Evolutionary conservation across 2,888 invertebrate species (phyloP), one percentile per base, ranked within the genome.

Genomic region (Hypsopygia costalis): DNA sequence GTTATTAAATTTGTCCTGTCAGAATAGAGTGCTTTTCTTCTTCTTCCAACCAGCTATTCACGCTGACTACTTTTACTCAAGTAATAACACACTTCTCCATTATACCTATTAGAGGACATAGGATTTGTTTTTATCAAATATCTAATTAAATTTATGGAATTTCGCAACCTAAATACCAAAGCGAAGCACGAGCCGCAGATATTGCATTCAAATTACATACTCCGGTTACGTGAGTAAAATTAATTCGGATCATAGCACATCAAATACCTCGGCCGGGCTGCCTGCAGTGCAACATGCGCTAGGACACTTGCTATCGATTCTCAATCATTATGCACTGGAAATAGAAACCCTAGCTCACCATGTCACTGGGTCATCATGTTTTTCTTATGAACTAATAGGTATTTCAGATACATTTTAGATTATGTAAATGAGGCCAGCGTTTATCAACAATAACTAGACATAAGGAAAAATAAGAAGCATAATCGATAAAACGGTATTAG

Each of bases 191-290:
- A 52, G 52, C 49, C 59, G 62, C 50, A 58, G 52, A 63, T 60
- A 65, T 64, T 69, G 66, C 71, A 67, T 70, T 68, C 62, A 67
- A 70, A 70, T 69, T 62, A 66, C 62, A 55, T 57, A 55, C 54
- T 55, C 53, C 34, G 41, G 50, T 48, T 53, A 43, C 42, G 44
- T 42, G 41, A 39, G 6, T 30, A 30, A 30, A 30, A 28, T 8
- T 16, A 16, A 3, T 2, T 16, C 16, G 4, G 16, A 4, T 16
- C 4, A 34, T 12, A 11, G 22, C n/a, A 12, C 6, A 6, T 16
- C 16, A 28, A 25, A 28, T 35, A 10, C 27, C n/a, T 9, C 28
- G n/a, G 9, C 1, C 12, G 16, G 20, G 28, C 16, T 29, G 28
- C 33, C 21, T 8, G 20, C 36, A 25, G 22, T 42, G 38, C 44